These are phyloP conservation scores for Patella ulyssiponensis DNA, from an alignment of 2,888 invertebrate species.

Conservation along the genomic window DNA sequence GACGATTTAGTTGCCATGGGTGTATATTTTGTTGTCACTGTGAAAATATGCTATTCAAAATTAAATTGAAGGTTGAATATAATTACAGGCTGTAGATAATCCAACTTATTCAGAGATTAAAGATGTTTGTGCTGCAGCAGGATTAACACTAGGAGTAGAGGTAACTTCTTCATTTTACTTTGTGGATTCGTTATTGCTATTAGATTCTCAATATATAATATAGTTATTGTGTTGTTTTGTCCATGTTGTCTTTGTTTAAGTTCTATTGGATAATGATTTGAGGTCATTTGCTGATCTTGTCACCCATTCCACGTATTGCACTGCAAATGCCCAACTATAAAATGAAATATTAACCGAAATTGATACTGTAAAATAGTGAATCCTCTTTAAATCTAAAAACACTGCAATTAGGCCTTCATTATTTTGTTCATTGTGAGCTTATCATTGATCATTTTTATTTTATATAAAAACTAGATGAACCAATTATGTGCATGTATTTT, in stretches of 20 bases:
- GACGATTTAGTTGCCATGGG: too few species aligned
- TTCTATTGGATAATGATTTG: too few species aligned
- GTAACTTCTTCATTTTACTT: constrained; percentile 50
- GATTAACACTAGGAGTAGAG: constrained; percentile 89
- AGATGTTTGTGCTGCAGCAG: constrained; percentile 89
- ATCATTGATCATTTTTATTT: not conserved
- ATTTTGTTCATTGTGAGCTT: not conserved
- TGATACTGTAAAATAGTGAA: too few species aligned
- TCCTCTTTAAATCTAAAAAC: too few species aligned
- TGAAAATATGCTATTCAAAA: not conserved
- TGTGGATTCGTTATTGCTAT: not conserved
- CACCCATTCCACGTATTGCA: too few species aligned
- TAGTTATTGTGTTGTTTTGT: not conserved
- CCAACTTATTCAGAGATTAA: constrained; percentile 95
- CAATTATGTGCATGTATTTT: not conserved
- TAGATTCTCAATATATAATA: not conserved
- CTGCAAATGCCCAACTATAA: too few species aligned
- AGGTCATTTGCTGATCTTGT: too few species aligned
- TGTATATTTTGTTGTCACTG: too few species aligned
- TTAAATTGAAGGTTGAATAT: constrained; percentile 2
- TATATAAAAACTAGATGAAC: not conserved
- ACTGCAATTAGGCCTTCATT: not conserved
- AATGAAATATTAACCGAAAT: too few species aligned
- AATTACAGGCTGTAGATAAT: constrained; percentile 86
- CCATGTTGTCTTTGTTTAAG: too few species aligned